phyloP scores from a whole-genome alignment of 2,888 invertebrate species.

The Euproctis similis region DNA sequence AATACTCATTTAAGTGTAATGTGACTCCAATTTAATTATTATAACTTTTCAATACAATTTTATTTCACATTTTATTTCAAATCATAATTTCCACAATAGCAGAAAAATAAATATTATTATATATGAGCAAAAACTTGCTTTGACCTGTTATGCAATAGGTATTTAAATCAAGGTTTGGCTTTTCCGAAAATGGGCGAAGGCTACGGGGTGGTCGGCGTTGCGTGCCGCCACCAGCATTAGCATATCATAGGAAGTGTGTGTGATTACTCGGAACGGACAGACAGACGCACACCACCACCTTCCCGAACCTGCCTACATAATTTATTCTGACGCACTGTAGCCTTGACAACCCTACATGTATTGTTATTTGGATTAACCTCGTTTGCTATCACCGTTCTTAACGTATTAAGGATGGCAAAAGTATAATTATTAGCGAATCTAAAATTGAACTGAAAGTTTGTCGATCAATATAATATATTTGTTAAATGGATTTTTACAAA shows the following conservation, averaged over 20 bases:
- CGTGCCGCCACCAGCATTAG: conserved; percentile 53
- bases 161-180: conserved; percentile 11
- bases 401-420: conserved; percentile 5
- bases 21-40: no score
- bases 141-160: not conserved
- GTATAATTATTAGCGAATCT: conserved; percentile 2
- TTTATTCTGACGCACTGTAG: conserved; percentile 9
- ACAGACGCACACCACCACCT: conserved; percentile 36
- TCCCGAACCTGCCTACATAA: conserved; percentile 3
- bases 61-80: not conserved
- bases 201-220: conserved; percentile 35
- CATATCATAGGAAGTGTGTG: conserved; percentile 60
- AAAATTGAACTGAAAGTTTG: no score
- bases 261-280: conserved; percentile 48
- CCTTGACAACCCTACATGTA: conserved; percentile 25
- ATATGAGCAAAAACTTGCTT: not conserved
- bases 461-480: no score
- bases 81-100: no score
- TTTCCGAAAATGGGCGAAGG: conserved; percentile 25
- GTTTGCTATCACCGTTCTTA: conserved; percentile 19
- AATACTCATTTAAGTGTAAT: no score
- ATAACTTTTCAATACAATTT: no score
- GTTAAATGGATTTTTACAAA: no score
- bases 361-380: conserved; percentile 27
- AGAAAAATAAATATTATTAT: no score